Evolutionary conservation across 2,113 vertebrate genomes (phyloP).

Genomic region (Triplophysa tibetana): DNA sequence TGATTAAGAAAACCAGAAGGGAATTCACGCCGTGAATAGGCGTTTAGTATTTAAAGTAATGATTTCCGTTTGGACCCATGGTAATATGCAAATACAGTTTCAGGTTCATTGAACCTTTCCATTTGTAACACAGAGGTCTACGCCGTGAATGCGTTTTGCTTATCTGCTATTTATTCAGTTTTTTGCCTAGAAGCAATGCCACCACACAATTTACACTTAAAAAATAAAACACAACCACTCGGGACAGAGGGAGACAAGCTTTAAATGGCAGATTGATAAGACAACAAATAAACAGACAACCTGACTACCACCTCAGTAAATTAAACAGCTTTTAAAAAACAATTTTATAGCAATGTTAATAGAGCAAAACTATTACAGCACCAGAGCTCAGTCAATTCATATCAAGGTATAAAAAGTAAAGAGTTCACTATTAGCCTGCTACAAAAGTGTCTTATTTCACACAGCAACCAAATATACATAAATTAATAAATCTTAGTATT

Average conservation of each 20-base stretch:
- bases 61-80: constrained; percentile 40
- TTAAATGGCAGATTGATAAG: constrained; percentile 35
- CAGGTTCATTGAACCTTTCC: constrained; percentile 37
- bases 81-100: constrained; percentile 47
- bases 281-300: constrained; percentile 33
- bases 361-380: constrained; percentile 3
- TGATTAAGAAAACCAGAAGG: constrained; percentile 40
- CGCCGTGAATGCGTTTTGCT: constrained; percentile 30
- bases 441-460: not conserved
- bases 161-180: constrained; percentile 46
- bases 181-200: constrained; percentile 23
- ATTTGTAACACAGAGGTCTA: constrained; percentile 34
- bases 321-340: constrained; percentile 37
- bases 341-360: constrained; percentile 34
- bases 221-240: constrained; percentile 31
- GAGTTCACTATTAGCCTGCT: too few relatives aligned
- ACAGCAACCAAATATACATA: not conserved
- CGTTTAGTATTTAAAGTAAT: constrained; percentile 41
- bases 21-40: constrained; percentile 17
- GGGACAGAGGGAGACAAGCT: constrained; percentile 18
- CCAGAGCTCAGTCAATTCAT: not conserved
- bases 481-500: too few relatives aligned
- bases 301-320: constrained; percentile 1
- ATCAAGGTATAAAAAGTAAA: too few relatives aligned
- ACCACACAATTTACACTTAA: constrained; percentile 26